phyloP scores from a whole-genome alignment of 2,888 invertebrate genomes.

The Acleris literana region DNA sequence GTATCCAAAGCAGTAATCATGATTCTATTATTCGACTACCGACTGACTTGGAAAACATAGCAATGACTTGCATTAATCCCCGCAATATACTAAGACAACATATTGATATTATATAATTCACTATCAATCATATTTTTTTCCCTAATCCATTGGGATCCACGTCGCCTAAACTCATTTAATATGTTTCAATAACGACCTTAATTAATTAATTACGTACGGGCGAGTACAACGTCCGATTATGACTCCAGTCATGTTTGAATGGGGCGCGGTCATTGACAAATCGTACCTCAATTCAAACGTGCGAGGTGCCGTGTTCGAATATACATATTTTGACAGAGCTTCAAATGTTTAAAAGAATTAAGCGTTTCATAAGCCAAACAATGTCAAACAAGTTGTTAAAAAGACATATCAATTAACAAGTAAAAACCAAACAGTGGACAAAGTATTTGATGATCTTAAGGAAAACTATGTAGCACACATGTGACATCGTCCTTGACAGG shows the following conservation, averaged over 20 bases:
- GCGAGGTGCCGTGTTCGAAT: neutral
- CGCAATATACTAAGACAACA: too few species aligned
- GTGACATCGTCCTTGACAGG: constrained; percentile 21
- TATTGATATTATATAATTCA: too few species aligned
- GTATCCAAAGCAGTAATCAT: too few species aligned
- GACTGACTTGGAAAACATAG: too few species aligned
- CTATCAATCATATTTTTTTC: neutral
- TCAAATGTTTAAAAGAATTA: too few species aligned
- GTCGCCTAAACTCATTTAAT: neutral
- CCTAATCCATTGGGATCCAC: neutral
- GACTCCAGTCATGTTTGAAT: constrained; percentile 9
- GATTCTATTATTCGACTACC: too few species aligned
- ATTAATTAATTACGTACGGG: constrained; percentile 18
- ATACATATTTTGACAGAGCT: too few species aligned
- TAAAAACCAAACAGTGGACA: neutral
- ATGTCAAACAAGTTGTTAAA: too few species aligned
- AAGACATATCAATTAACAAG: neutral
- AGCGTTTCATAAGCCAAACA: too few species aligned
- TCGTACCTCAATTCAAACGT: neutral
- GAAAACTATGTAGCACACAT: constrained; percentile 10
- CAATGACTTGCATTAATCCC: too few species aligned
- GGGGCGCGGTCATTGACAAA: constrained; percentile 24
- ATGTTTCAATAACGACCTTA: constrained; percentile 7
- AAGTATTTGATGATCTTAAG: constrained; percentile 4
- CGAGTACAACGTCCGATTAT: constrained; percentile 12